A percentile compares a stretch with the other conserved stretches of the same genome.
Conservation (phyloP, 2,113 vertebrate species). For the Eudyptes chrysolophus region DNA sequence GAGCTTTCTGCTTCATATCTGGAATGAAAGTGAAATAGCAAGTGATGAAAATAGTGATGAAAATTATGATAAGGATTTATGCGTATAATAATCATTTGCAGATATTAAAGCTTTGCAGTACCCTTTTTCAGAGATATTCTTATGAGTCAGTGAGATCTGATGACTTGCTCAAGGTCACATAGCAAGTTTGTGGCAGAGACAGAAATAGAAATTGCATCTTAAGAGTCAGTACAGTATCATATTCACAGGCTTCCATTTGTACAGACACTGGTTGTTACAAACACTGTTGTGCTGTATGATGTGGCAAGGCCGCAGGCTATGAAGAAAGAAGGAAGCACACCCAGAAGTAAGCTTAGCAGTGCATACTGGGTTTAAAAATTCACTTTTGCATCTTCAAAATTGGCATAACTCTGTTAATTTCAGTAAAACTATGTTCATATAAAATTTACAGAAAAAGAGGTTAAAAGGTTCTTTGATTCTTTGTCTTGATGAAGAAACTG, state of each 20-base stretch:
- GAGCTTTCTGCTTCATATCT: background rate
- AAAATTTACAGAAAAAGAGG: background rate
- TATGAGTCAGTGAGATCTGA: background rate
- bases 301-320: background rate
- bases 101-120: slow-evolving; percentile 47
- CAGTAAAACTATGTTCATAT: background rate
- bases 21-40: background rate
- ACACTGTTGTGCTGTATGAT: background rate
- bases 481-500: background rate
- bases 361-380: background rate
- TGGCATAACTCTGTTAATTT: background rate
- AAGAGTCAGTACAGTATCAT: background rate
- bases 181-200: background rate
- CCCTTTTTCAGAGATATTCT: background rate
- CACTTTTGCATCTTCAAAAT: background rate
- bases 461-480: background rate
- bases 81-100: background rate
- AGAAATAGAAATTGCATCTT: slow-evolving; percentile 5
- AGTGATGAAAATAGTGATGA: slow-evolving; percentile 24
- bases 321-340: background rate
- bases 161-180: slow-evolving; percentile 39
- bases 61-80: slow-evolving; percentile 22
- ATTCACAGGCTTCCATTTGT: background rate
- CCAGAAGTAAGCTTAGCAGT: background rate
- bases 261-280: background rate